These are phyloP conservation scores for Drosophila atripex DNA, from an alignment of 2,888 invertebrate species.

Conservation along the genomic window DNA sequence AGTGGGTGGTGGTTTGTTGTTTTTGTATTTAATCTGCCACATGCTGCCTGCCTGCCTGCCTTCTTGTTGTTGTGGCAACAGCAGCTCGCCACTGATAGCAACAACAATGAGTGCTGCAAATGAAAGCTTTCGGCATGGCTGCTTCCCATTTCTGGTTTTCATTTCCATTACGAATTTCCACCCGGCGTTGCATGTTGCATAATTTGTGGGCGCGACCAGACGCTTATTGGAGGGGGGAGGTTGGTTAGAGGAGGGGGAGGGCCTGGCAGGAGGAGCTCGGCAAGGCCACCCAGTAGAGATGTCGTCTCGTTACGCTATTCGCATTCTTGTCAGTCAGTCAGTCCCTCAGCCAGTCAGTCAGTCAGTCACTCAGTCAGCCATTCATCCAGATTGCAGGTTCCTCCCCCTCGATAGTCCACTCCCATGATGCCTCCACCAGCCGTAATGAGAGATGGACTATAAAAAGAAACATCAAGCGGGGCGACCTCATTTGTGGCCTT, in stretches of 20 bases:
- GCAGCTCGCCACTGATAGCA: slow-evolving; percentile 55
- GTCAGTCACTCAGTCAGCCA: slow-evolving; percentile 37
- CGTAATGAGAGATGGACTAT: slow-evolving; percentile 34
- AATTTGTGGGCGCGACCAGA: slow-evolving; percentile 68
- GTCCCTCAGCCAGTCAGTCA: slow-evolving; percentile 39
- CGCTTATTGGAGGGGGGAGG: slow-evolving; percentile 53
- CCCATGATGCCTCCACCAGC: slow-evolving; percentile 21
- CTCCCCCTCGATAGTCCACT: slow-evolving; percentile 13
- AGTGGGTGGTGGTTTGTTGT: not conserved
- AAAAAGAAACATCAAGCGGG: slow-evolving; percentile 37
- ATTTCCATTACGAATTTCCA: slow-evolving; percentile 57
- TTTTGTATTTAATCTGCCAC: slow-evolving; percentile 55
- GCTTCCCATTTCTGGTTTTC: slow-evolving; percentile 76
- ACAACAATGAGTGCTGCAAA: slow-evolving; percentile 30
- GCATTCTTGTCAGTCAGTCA: slow-evolving; percentile 67
- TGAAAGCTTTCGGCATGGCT: slow-evolving; percentile 73
- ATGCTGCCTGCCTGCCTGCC: slow-evolving; percentile 33
- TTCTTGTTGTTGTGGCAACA: slow-evolving; percentile 31
- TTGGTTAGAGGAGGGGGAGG: not conserved
- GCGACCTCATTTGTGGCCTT: slow-evolving; percentile 64
- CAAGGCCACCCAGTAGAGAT: slow-evolving; percentile 35
- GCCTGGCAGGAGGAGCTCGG: not conserved
- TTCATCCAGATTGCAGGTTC: slow-evolving; percentile 46
- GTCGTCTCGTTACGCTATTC: slow-evolving; percentile 68
- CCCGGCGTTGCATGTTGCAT: slow-evolving; percentile 67